Base-by-base conservation (phyloP, 1,140 invertebrate genomes). In the Agraylea sexmaculata region DNA sequence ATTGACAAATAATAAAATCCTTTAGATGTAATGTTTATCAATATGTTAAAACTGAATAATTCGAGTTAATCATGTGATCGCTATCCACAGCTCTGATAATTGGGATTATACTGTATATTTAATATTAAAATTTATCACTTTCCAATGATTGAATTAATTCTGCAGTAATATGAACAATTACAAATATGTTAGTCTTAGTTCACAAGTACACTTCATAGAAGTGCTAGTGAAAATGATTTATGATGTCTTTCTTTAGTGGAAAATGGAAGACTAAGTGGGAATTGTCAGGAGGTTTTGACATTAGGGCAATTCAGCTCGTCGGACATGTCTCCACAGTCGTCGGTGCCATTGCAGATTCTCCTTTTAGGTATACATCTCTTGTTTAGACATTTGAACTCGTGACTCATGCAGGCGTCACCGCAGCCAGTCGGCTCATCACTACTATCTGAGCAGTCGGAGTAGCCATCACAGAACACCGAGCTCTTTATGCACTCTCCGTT, bases 381-480 rank as follows among this genome's bases (percentile, higher is more conserved):
- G 50, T 82, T 82, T 25, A 60, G 41, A 48, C 65, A 68, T n/a
- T 55, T 52, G 36, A 64, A 47, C 37, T 68, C 65, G 37, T 64
- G 59, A 1, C 49, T 51, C 13, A 58, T 50, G 40, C 65, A 69
- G 0, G 46, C 54, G 5, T 55, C 58, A 46, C 77, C 77, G 56
- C 87, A 90, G 3, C 74, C 73, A 0, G 66, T 59, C 0, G 81
- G 82, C 55, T 92, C 88, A 55, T 91, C 87, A 10, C 77, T 82
- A 34, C 73, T 72, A 53, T 91, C 86, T 20, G 71, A 70, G 55
- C 88, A 92, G 54, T 93, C 87, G 1, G 75, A 59, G 22, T 83
- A 68, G 1, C 84, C 84, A 57, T 93, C 87, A 60, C 88, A 94
- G 43, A 84, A 79, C 74, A 83, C 83, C 1, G 73, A 71, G 20